A percentile compares a stretch with the other conserved stretches of the same genome.
phyloP scores from a whole-genome alignment of 2,113 vertebrate species.

The Felis catus region F.catus_Fca126_mat1.0 CM031415.1:79796501-79797000 shows the following conservation, averaged over 20 bases:
- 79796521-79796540: too few relatives aligned
- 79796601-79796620: too few relatives aligned
- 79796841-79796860: neutral
- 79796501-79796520: too few relatives aligned
- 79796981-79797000: neutral
- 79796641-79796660: too few relatives aligned
- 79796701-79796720: neutral
- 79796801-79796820: neutral
- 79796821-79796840: neutral
- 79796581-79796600: too few relatives aligned
- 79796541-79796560: too few relatives aligned
- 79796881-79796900: neutral
- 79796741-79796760: neutral
- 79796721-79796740: neutral
- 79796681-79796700: too few relatives aligned
- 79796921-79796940: neutral
- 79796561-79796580: too few relatives aligned
- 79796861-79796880: neutral
- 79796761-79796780: neutral
- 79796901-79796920: neutral
- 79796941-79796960: neutral
- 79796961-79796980: neutral
- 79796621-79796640: too few relatives aligned
- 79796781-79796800: neutral
- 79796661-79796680: too few relatives aligned